Base-by-base conservation (phyloP, 2,888 invertebrate species). In the Eulithis testata region DNA sequence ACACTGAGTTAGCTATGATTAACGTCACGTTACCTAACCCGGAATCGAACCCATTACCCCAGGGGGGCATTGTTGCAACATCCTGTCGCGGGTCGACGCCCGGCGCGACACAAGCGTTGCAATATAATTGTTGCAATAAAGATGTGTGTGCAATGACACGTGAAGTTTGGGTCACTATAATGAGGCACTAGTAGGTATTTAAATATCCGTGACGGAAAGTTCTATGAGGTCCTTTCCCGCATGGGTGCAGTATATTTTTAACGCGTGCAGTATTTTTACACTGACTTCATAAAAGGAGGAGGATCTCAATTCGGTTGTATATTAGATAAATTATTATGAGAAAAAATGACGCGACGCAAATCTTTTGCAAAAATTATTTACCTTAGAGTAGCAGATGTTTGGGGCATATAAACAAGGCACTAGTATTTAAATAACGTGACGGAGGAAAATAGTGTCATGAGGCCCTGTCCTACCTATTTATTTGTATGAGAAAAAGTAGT, bases 21-120 rank as follows among this genome's bases (percentile, higher is more conserved):
- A 40, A 40, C 6, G 40, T 40, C 40, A 40, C 8, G 58, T 53
- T 66, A 63, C 70, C 61, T 62, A 74, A 77, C 76, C 75, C 76
- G 81, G 81, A 80, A 80, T 75, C 66, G 76, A 80, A 80, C 79
- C 64, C 63, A 75, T 73, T 76, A 76, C 82, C 75, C 81, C 64
- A 72, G 81, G 79, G 82, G 79, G 72, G 76, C 76, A 82, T 82
- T 82, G 82, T 82, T 77, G 79, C 78, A 78, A 81, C 78, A 79
- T 82, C 82, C 81, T 79, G 82, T 40, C 60, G 69, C 14, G 73
- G 76, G 64, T 69, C 54, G 64, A 56, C 75, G 63, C 8, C 43
- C 63, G 72, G 27, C 56, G 53, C 55, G 53, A 60, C 60, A 50
- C 54, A 44, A 40, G 50, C 55, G 14, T 56, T 47, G 31, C 64